Evolutionary conservation across 2,888 invertebrate species (phyloP).

Genomic region (Trissonchulus sp.): DNA sequence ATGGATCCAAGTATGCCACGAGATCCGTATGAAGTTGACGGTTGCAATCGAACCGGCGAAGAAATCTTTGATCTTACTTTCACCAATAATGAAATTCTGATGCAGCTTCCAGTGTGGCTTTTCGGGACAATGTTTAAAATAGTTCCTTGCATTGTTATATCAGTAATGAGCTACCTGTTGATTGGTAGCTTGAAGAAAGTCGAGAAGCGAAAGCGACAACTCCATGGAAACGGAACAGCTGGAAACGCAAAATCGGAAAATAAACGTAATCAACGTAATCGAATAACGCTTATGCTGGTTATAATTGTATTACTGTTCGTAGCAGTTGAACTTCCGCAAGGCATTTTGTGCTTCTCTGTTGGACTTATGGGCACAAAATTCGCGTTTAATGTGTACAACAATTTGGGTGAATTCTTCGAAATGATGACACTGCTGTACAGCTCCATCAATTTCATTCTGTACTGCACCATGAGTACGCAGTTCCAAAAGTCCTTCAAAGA

Average conservation of each 20-base stretch:
- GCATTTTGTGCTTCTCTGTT: conserved; percentile 41
- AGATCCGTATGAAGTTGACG: background rate
- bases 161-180: conserved; percentile 31
- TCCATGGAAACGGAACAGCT: background rate
- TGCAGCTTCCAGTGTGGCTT: conserved; percentile 42
- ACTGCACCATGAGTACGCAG: conserved; percentile 40
- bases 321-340: conserved; percentile 44
- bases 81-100: conserved; percentile 36
- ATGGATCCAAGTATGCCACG: background rate
- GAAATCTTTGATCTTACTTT: conserved; percentile 38
- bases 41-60: conserved; percentile 28
- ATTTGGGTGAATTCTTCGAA: conserved; percentile 44
- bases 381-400: conserved; percentile 42
- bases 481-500: conserved; percentile 21
- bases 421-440: conserved; percentile 44
- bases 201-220: conserved; percentile 32
- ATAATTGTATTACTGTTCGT: conserved; percentile 41
- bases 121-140: conserved; percentile 45
- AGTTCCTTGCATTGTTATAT: conserved; percentile 40
- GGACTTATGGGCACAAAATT: conserved; percentile 43
- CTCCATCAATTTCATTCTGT: conserved; percentile 44
- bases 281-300: conserved; percentile 43
- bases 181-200: conserved; percentile 41
- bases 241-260: background rate
- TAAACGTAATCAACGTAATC: conserved; percentile 5